Evolutionary conservation across 64 coral and sea anemone genomes (phyloP).

Genomic region (Dendrophyllia cribrosa): DNA sequence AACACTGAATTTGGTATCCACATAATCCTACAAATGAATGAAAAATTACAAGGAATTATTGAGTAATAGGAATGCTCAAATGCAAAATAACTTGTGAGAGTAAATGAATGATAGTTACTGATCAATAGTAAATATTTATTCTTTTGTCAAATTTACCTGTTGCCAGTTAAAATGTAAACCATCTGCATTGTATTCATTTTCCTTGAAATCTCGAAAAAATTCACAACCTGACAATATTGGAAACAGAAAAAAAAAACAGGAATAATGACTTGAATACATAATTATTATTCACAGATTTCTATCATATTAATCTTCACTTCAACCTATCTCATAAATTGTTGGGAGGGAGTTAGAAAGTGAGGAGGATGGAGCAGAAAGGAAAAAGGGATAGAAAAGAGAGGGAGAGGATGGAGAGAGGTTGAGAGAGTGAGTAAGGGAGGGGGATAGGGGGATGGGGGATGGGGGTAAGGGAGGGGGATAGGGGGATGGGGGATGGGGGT

Average conservation of each 20-base stretch:
- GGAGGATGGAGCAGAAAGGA: too few relatives aligned
- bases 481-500: too few relatives aligned
- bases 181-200: constrained; percentile 85
- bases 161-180: constrained; percentile 96
- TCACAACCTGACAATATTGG: constrained; percentile 77
- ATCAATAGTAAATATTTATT: background rate
- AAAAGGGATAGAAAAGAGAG: too few relatives aligned
- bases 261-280: background rate
- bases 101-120: background rate
- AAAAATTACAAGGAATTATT: background rate
- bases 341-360: too few relatives aligned
- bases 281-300: too few relatives aligned
- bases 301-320: too few relatives aligned
- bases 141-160: constrained; percentile 59
- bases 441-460: too few relatives aligned
- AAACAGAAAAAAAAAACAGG: background rate
- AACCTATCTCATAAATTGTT: too few relatives aligned
- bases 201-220: constrained; percentile 92
- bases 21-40: constrained; percentile 79
- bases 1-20: constrained; percentile 90
- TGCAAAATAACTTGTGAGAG: background rate
- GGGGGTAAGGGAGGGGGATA: too few relatives aligned
- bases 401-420: too few relatives aligned
- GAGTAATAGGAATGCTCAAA: background rate
- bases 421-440: too few relatives aligned